These are phyloP conservation scores for Temnothorax ravouxi DNA, from an alignment of 2,888 invertebrate genomes.

Conservation along the genomic window DNA sequence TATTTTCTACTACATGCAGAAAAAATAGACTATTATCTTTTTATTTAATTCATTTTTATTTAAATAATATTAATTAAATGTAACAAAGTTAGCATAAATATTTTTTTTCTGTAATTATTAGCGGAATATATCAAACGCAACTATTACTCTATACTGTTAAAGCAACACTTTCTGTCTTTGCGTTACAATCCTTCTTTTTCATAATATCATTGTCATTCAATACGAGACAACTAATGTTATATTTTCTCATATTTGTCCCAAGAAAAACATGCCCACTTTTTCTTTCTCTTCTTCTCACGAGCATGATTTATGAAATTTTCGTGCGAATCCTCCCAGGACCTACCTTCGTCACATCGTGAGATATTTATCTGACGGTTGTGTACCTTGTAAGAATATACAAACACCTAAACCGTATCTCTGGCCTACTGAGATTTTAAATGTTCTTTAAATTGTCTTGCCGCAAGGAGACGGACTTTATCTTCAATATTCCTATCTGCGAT, in stretches of 20 bases:
- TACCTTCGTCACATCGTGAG: constrained; percentile 15
- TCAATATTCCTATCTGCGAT: constrained; percentile 6
- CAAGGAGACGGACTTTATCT: neutral
- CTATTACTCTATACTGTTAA: neutral
- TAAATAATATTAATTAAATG: constrained; percentile 33
- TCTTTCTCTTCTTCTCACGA: constrained; percentile 5
- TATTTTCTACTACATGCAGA: neutral
- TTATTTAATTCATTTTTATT: neutral
- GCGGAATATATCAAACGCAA: neutral
- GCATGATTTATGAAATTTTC: constrained; percentile 55
- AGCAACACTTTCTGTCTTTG: neutral
- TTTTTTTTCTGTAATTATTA: neutral
- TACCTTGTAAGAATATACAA: constrained; percentile 31
- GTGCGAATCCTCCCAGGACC: constrained; percentile 29
- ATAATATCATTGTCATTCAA: neutral
- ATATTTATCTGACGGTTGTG: constrained; percentile 16
- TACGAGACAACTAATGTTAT: constrained; percentile 22
- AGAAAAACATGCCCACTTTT: constrained; percentile 20
- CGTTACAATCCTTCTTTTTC: neutral
- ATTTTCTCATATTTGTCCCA: neutral
- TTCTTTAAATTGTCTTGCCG: neutral
- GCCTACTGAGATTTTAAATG: constrained; percentile 39
- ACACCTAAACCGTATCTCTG: neutral
- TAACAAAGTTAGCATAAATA: neutral
- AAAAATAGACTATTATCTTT: neutral